Base-by-base conservation (phyloP, 2,113 vertebrate genomes). In the Callopanchax toddi region DNA sequence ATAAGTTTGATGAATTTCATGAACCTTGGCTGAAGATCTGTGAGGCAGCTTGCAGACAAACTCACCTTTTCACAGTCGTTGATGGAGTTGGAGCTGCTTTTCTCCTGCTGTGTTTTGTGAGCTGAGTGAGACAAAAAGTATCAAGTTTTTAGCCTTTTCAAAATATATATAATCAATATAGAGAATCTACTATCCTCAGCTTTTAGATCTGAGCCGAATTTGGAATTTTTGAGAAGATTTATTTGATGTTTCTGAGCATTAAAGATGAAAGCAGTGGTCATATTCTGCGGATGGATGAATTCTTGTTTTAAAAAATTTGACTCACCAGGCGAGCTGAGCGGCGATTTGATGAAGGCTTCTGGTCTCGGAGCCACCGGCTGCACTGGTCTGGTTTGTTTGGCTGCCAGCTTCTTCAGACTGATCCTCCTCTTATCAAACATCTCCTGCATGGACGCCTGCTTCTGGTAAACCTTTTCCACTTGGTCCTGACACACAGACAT, bases 301-400 rank as follows among this genome's bases (percentile, higher is more conserved):
- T 8, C 29, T 32, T 5, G 29, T 32, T 32, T 32, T n/a, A n/a
- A n/a, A n/a, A n/a, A n/a, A n/a, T n/a, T n/a, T 18, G n/a, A 69
- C 87, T 54, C 66, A 96, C 96, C 92, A 57, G 96, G 94, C 6
- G 94, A 95, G 17, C 86, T 86, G 58, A 93, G 91, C 21, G 96
- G 93, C 0, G 96, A 96, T 77, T 98, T 98, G 46, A 93, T 88
- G 81, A 94, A 94, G 13, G 93, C 95, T 82, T 99, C 97, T 0
- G 97, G 97, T 72, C 97, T 91, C 3, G 97, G 97, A 36, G 97
- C 97, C n/a, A 99, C 97, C 0, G 97, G 95, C 84, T 99, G 97
- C 71, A 99, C 96, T 0, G 97, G 97, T 59, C 97, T 92, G 0
- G 91, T 96, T 85, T 98, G 97, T 89, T 96, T 99, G 79, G 96